Conservation (phyloP, 2,797 vertebrate species). For the Cirrhinus molitorella region DNA sequence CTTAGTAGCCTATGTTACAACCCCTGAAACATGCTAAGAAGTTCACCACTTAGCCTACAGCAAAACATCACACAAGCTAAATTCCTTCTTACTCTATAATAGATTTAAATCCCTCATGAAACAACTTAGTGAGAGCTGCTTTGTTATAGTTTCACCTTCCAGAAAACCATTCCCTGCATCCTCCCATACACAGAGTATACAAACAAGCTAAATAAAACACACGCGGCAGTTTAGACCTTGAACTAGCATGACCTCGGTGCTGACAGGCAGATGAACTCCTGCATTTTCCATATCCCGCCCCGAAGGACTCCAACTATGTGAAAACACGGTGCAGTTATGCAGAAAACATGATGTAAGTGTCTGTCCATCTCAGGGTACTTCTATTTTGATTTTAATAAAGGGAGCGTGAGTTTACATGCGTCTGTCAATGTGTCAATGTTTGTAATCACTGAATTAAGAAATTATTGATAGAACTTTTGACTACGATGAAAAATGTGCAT, state of each 20-base stretch:
- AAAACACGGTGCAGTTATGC: slow-evolving; percentile 74
- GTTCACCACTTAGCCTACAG: background rate
- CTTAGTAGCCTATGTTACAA: background rate
- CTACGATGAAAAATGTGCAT: background rate
- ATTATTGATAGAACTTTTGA: background rate
- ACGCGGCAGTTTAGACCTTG: slow-evolving; percentile 68
- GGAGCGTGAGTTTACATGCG: background rate
- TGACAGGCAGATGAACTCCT: slow-evolving; percentile 69
- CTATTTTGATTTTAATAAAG: slow-evolving; percentile 52
- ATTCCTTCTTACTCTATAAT: background rate
- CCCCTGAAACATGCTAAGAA: background rate
- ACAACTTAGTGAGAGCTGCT: background rate
- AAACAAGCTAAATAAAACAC: slow-evolving; percentile 8
- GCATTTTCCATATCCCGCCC: slow-evolving; percentile 63
- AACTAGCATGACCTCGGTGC: slow-evolving; percentile 66
- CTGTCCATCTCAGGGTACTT: slow-evolving; percentile 67
- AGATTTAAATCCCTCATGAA: slow-evolving; percentile 9
- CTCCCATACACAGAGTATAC: background rate
- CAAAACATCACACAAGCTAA: slow-evolving; percentile 7
- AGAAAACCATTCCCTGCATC: background rate
- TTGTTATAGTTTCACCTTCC: background rate
- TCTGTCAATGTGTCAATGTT: background rate
- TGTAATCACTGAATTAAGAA: background rate
- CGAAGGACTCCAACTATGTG: slow-evolving; percentile 76
- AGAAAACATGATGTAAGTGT: slow-evolving; percentile 78